phyloP scores from a whole-genome alignment of 2,888 invertebrate genomes.

The Gandaritis pyraliata region DNA sequence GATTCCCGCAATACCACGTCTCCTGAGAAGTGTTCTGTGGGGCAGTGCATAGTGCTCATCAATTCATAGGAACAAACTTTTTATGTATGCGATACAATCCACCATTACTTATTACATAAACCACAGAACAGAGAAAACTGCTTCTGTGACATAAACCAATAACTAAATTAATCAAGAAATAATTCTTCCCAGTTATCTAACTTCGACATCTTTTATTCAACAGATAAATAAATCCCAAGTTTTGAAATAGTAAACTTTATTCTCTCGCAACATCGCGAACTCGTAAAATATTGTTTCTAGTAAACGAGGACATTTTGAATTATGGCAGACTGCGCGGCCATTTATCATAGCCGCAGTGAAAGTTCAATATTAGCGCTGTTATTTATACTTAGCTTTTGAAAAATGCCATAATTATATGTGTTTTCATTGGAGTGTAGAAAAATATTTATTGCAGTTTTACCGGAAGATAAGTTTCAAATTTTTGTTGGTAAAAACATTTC shows the following conservation, averaged over 20 bases:
- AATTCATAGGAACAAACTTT: too few species aligned
- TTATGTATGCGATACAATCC: not conserved
- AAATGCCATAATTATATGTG: constrained; percentile 39
- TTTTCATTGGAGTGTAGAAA: constrained; percentile 9
- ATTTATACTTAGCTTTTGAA: constrained; percentile 40
- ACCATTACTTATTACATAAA: too few species aligned
- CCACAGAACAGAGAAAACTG: too few species aligned
- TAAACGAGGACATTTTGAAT: constrained; percentile 41
- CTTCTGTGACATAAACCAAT: not conserved
- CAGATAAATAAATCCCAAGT: constrained; percentile 26
- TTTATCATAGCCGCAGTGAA: constrained; percentile 44
- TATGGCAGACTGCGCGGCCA: constrained; percentile 36
- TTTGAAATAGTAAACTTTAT: constrained; percentile 30
- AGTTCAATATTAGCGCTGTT: constrained; percentile 45
- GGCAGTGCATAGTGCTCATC: too few species aligned
- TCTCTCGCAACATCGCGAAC: constrained; percentile 24
- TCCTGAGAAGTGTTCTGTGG: too few species aligned
- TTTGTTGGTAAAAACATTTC: too few species aligned
- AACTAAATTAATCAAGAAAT: constrained; percentile 1
- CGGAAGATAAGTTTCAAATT: not conserved
- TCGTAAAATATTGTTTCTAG: constrained; percentile 34
- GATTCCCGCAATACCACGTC: too few species aligned
- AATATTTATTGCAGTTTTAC: constrained; percentile 24
- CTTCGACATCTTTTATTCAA: constrained; percentile 18
- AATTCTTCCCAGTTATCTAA: constrained; percentile 9